Percentiles rank a stretch among this genome's conserved stretches.
Conservation (phyloP, 2,888 invertebrate genomes). For the Apodemia zela region DNA sequence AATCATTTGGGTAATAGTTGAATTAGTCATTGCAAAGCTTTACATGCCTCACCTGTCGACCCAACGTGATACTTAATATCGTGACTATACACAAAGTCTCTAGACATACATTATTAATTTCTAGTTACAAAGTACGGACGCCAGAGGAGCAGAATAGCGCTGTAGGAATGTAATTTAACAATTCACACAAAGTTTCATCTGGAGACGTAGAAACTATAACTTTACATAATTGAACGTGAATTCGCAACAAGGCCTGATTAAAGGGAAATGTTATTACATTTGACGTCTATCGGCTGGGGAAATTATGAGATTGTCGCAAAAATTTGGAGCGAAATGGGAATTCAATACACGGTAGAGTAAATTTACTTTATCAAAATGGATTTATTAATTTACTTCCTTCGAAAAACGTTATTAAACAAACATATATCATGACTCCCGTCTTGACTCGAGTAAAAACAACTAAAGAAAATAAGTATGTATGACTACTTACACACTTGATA, state of each 20-base stretch:
- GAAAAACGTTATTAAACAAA: not conserved
- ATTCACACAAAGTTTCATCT: constrained; percentile 68
- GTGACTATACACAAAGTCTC: constrained; percentile 48
- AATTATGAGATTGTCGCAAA: constrained; percentile 15
- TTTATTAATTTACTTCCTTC: constrained; percentile 3
- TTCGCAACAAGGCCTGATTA: constrained; percentile 33
- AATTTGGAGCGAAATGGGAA: not conserved
- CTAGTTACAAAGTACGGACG: constrained; percentile 66
- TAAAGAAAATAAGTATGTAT: not conserved
- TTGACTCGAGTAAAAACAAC: not conserved
- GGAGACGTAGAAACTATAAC: constrained; percentile 55
- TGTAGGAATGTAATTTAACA: constrained; percentile 73
- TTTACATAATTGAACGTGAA: constrained; percentile 53
- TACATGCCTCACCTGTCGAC: constrained; percentile 30
- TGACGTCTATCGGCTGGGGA: constrained; percentile 10
- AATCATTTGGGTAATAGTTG: constrained; percentile 28
- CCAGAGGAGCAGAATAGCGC: constrained; percentile 54
- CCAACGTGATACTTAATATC: constrained; percentile 33
- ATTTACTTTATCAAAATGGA: not conserved
- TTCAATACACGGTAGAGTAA: constrained; percentile 6
- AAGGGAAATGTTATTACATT: constrained; percentile 20
- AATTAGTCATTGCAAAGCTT: constrained; percentile 32
- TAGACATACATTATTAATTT: constrained; percentile 73
- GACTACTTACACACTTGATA: too few relatives aligned
- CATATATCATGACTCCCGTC: not conserved